Conservation (phyloP, 2,113 vertebrate species). For the Tenrec ecaudatus region DNA sequence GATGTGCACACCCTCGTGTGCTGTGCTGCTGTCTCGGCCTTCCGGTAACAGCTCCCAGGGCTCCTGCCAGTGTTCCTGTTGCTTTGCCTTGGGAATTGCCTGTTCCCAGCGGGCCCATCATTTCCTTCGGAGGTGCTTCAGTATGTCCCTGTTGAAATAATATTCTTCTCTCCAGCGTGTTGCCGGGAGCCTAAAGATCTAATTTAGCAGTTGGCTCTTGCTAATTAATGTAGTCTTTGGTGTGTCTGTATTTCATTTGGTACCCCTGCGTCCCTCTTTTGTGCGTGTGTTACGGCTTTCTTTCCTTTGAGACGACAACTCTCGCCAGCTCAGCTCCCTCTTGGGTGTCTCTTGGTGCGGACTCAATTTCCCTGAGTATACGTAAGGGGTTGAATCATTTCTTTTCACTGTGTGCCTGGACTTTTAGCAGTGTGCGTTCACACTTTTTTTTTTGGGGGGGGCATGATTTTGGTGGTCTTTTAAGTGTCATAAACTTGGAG, state of each 20-base stretch:
- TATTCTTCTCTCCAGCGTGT: neutral
- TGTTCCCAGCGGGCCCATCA: neutral
- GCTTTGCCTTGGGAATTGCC: neutral
- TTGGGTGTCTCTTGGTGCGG: neutral
- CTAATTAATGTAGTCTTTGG: neutral
- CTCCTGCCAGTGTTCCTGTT: neutral
- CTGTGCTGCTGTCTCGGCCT: neutral
- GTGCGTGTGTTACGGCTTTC: neutral
- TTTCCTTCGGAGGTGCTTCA: neutral
- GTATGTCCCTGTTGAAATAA: neutral
- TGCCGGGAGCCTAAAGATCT: neutral
- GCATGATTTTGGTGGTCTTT: neutral
- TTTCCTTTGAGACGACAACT: neutral
- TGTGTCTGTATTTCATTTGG: slow-evolving; percentile 27
- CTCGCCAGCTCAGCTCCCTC: neutral
- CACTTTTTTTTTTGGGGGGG: no score
- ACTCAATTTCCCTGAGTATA: neutral
- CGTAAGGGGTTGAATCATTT: neutral
- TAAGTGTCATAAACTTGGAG: neutral
- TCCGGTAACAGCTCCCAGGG: neutral
- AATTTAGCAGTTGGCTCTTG: neutral
- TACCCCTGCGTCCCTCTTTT: no score
- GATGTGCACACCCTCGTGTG: neutral
- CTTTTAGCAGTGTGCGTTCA: neutral
- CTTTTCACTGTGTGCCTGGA: neutral